Evolutionary conservation across 2,113 vertebrate genomes (phyloP).

Genomic region (Oryzias curvinotus): DNA sequence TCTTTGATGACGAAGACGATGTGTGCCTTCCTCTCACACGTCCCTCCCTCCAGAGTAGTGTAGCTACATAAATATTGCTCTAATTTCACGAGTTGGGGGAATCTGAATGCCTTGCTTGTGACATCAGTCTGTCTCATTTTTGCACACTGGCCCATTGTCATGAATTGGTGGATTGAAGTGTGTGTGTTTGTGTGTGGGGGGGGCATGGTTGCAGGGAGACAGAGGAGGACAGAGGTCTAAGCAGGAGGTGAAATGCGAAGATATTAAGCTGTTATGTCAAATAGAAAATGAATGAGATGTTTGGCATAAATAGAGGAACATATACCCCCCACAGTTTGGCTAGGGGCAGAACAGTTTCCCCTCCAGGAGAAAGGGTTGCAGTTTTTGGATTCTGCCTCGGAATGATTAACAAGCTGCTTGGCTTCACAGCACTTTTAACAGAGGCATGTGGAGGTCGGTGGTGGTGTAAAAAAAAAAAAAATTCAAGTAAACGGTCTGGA

Average conservation of each 20-base stretch:
- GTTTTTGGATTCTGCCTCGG: slow-evolving; percentile 37
- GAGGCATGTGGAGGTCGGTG: slow-evolving; percentile 56
- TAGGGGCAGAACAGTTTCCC: slow-evolving; percentile 12
- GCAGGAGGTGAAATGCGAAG: slow-evolving; percentile 24
- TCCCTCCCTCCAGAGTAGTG: slow-evolving; percentile 51
- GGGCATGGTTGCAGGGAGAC: slow-evolving; percentile 28
- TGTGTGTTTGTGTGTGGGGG: slow-evolving; percentile 9
- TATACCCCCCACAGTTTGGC: slow-evolving; percentile 18
- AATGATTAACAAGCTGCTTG: slow-evolving; percentile 70
- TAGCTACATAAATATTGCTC: slow-evolving; percentile 80
- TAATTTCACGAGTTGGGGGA: slow-evolving; percentile 67
- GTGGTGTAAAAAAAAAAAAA: slow-evolving; percentile 62
- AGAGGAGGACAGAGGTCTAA: background rate
- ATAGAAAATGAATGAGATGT: slow-evolving; percentile 1
- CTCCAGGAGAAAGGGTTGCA: slow-evolving; percentile 48
- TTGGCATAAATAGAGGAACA: slow-evolving; percentile 6
- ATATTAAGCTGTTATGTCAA: background rate
- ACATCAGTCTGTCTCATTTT: slow-evolving; percentile 70
- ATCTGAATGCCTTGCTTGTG: slow-evolving; percentile 75
- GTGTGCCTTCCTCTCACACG: slow-evolving; percentile 34
- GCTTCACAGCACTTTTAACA: slow-evolving; percentile 55
- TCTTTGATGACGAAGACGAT: slow-evolving; percentile 23
- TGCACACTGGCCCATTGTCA: slow-evolving; percentile 75
- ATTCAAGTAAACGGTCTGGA: slow-evolving; percentile 68
- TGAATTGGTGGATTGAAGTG: slow-evolving; percentile 34